phyloP scores from a whole-genome alignment of 2,888 invertebrate genomes.

The Galerucella nymphaeae region DNA sequence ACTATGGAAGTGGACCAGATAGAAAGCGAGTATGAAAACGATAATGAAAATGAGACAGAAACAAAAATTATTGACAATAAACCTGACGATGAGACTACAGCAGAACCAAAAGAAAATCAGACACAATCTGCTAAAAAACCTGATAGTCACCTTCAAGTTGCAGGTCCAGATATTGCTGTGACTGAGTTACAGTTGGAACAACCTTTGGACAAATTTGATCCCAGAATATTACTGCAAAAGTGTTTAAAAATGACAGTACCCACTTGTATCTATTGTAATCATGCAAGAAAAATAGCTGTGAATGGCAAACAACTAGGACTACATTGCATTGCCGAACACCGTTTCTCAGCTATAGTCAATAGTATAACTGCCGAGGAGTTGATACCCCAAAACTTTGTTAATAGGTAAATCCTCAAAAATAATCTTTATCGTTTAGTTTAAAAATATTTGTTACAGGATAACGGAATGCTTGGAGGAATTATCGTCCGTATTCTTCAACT shows the following conservation, averaged over 20 bases:
- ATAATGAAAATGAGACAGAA: constrained; percentile 57
- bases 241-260: constrained; percentile 78
- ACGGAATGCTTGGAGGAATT: constrained; percentile 72
- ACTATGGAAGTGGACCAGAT: constrained; percentile 69
- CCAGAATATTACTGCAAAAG: constrained; percentile 77
- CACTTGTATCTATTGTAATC: constrained; percentile 86
- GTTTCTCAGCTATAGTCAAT: constrained; percentile 82
- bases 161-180: constrained; percentile 73
- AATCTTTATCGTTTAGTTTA: too few relatives aligned
- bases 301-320: constrained; percentile 83
- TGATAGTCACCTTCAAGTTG: constrained; percentile 62
- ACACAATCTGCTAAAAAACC: constrained; percentile 38
- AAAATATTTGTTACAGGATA: constrained; percentile 56
- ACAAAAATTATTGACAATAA: constrained; percentile 31
- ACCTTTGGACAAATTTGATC: constrained; percentile 79
- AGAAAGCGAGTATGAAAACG: constrained; percentile 62
- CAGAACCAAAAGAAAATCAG: constrained; percentile 48
- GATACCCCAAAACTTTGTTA: constrained; percentile 77
- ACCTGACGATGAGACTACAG: constrained; percentile 8
- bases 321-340: constrained; percentile 83
- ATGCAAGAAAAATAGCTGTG: constrained; percentile 85
- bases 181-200: constrained; percentile 80
- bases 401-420: constrained; percentile 60
- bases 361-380: constrained; percentile 82
- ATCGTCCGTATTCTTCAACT: constrained; percentile 76